These are phyloP conservation scores for Rallus crepitans DNA, from an alignment of 2,797 vertebrate species.

Conservation along the genomic window DNA sequence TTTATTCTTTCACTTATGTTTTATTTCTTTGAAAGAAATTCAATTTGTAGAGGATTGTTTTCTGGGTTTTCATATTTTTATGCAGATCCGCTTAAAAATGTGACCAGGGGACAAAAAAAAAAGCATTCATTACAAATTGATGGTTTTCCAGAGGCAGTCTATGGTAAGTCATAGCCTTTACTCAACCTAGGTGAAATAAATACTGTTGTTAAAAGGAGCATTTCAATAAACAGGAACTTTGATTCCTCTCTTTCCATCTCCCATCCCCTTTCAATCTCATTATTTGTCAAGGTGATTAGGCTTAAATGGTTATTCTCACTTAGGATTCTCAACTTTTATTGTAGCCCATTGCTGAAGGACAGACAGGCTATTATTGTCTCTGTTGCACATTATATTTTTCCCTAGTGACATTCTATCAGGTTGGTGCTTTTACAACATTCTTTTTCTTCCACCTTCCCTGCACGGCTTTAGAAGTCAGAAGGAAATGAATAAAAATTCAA, in stretches of 20 bases:
- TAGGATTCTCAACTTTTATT: constrained; percentile 33
- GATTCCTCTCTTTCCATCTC: background rate
- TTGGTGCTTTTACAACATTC: constrained; percentile 21
- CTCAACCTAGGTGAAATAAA: constrained; percentile 30
- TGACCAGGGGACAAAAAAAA: background rate
- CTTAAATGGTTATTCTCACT: constrained; percentile 16
- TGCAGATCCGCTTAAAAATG: constrained; percentile 44
- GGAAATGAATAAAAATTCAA: constrained; percentile 18
- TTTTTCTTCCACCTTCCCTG: constrained; percentile 21
- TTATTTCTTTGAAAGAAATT: constrained; percentile 65
- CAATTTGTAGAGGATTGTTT: constrained; percentile 57
- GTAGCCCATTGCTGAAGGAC: constrained; percentile 47
- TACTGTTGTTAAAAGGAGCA: background rate
- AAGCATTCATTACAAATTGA: background rate
- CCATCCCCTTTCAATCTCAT: background rate
- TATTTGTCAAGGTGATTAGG: constrained; percentile 37
- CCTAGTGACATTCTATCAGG: constrained; percentile 44
- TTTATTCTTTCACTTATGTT: constrained; percentile 42
- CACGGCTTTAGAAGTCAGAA: constrained; percentile 20
- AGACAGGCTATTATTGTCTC: constrained; percentile 39
- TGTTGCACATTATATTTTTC: constrained; percentile 6
- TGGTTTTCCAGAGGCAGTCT: constrained; percentile 21
- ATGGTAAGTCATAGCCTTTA: background rate
- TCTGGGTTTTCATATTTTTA: constrained; percentile 19
- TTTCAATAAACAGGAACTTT: constrained; percentile 21